These are phyloP conservation scores for Pluvianellus socialis DNA, from an alignment of 2,113 vertebrate species.

Conservation along the genomic window DNA sequence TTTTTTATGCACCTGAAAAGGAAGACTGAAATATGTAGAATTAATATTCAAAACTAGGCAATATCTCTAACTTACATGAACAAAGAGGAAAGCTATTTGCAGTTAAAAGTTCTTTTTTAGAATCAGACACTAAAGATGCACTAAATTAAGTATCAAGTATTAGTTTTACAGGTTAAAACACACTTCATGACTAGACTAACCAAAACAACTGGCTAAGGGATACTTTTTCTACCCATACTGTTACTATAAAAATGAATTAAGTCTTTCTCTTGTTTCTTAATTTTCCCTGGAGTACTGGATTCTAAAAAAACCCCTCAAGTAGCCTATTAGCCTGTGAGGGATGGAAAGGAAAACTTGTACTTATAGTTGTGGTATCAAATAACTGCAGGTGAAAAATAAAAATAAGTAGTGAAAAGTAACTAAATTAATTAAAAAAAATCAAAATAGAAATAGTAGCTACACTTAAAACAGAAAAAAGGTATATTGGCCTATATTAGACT, in stretches of 20 bases:
- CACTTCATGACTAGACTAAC: background rate
- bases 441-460: background rate
- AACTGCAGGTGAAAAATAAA: slow-evolving; percentile 17
- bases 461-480: background rate
- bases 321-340: background rate
- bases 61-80: background rate
- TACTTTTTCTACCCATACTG: background rate
- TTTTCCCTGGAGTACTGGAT: background rate
- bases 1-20: background rate
- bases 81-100: background rate
- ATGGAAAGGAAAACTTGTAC: background rate
- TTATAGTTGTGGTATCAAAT: background rate
- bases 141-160: background rate
- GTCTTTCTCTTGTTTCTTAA: background rate
- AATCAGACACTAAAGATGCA: background rate
- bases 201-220: background rate
- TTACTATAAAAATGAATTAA: background rate
- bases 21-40: background rate
- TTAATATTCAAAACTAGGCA: background rate
- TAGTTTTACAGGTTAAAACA: background rate
- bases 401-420: background rate
- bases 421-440: background rate
- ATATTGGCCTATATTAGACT: background rate
- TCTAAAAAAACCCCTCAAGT: background rate
- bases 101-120: background rate